phyloP scores from a whole-genome alignment of 2,797 vertebrate species.

The Pseudotriccus pelzelni region DNA sequence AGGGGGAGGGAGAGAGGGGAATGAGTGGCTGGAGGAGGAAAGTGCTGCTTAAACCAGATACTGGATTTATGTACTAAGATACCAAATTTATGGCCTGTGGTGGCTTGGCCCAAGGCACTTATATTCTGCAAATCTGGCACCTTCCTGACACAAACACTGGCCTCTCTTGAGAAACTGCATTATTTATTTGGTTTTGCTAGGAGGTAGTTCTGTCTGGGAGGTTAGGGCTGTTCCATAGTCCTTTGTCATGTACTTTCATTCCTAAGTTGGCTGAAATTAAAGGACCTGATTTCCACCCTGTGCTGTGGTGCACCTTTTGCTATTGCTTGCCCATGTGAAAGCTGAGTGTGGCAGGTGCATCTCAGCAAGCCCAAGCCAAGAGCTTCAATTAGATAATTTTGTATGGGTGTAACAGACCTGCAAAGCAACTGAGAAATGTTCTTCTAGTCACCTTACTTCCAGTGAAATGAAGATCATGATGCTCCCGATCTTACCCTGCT shows the following conservation, averaged over 20 bases:
- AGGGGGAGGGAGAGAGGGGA: not conserved
- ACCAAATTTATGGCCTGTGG: not conserved
- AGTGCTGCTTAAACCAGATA: not conserved
- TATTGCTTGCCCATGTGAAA: not conserved
- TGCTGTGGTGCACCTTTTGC: not conserved
- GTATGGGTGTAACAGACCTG: not conserved
- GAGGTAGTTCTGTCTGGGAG: not conserved
- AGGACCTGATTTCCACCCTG: not conserved
- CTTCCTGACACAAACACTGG: not conserved
- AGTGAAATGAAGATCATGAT: not conserved
- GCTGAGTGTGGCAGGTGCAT: not conserved
- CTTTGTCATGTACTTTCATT: not conserved
- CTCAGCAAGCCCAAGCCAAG: not conserved
- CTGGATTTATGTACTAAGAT: not conserved
- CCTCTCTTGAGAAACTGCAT: not conserved
- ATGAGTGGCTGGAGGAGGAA: not conserved
- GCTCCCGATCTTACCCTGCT: not conserved
- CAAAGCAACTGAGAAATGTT: not conserved
- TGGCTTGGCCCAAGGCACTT: not conserved
- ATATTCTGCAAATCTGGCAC: not conserved
- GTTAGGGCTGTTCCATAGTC: not conserved
- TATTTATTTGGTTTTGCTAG: conserved; percentile 13
- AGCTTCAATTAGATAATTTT: not conserved
- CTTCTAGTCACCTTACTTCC: not conserved
- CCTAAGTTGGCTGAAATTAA: not conserved